Conservation (phyloP, 2,797 vertebrate genomes). For the Thalassophryne amazonica region DNA sequence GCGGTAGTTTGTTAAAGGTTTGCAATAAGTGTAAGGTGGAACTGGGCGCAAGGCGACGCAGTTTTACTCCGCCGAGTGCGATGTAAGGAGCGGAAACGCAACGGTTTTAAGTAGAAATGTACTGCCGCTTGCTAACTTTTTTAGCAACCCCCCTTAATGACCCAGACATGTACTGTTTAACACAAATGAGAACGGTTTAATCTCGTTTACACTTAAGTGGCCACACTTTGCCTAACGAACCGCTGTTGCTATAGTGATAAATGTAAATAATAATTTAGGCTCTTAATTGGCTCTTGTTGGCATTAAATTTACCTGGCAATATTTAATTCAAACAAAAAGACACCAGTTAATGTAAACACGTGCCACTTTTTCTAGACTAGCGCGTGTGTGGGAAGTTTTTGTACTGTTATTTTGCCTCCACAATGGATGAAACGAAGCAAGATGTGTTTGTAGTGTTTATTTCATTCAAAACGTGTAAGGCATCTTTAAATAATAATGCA, state of each 20-base stretch:
- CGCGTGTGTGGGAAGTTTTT: background rate
- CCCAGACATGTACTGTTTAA: background rate
- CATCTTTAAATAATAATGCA: too few species aligned
- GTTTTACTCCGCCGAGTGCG: background rate
- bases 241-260: slow-evolving; percentile 21
- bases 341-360: background rate
- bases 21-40: background rate
- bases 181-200: background rate
- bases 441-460: too few species aligned
- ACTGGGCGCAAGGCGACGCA: background rate
- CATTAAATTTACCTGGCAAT: too few species aligned
- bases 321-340: background rate
- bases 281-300: background rate
- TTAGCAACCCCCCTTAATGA: slow-evolving; percentile 29
- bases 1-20: background rate
- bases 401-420: too few species aligned
- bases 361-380: too few species aligned
- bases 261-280: background rate
- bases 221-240: background rate
- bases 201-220: too few species aligned
- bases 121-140: slow-evolving; percentile 43
- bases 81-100: background rate
- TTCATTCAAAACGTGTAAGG: too few species aligned
- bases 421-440: too few species aligned
- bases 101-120: background rate